A percentile compares a stretch with the other conserved stretches of the same genome.
These are phyloP conservation scores for Caenorhabditis uteleia DNA, from an alignment of 2,888 invertebrate genomes.

Conservation along the genomic window DNA sequence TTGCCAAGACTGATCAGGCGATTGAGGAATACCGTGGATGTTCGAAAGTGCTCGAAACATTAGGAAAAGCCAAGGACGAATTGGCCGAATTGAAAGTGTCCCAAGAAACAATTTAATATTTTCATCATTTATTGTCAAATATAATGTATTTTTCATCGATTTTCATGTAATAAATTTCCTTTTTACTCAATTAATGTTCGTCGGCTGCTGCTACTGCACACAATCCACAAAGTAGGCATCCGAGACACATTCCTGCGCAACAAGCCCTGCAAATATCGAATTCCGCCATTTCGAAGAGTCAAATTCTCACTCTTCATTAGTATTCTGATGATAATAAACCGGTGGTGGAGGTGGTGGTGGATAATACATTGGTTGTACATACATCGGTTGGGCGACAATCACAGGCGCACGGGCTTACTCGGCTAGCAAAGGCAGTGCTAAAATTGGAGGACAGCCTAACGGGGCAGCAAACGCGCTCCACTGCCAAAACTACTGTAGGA, in stretches of 20 bases:
- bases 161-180: not conserved
- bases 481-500: too few relatives aligned
- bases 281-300: too few relatives aligned
- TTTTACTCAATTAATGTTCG: too few relatives aligned
- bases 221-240: too few relatives aligned
- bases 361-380: not conserved
- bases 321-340: not conserved
- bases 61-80: slow-evolving; percentile 21
- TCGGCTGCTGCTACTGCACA: slow-evolving; percentile 14
- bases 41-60: slow-evolving; percentile 13
- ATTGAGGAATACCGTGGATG: slow-evolving; percentile 3
- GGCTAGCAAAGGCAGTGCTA: too few relatives aligned
- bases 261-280: slow-evolving; percentile 7
- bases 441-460: too few relatives aligned
- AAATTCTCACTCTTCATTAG: too few relatives aligned
- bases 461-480: too few relatives aligned
- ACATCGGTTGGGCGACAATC: not conserved
- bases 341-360: slow-evolving; percentile 6
- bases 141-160: not conserved
- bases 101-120: slow-evolving; percentile 8
- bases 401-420: not conserved
- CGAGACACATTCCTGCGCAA: too few relatives aligned
- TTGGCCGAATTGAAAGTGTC: slow-evolving; percentile 2
- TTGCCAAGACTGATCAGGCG: slow-evolving; percentile 1
- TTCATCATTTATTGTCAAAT: not conserved